Percentiles rank a stretch among this genome's conserved stretches.
These are phyloP conservation scores for Colaptes auratus DNA, from an alignment of 2,113 vertebrate species.

Conservation along the genomic window DNA sequence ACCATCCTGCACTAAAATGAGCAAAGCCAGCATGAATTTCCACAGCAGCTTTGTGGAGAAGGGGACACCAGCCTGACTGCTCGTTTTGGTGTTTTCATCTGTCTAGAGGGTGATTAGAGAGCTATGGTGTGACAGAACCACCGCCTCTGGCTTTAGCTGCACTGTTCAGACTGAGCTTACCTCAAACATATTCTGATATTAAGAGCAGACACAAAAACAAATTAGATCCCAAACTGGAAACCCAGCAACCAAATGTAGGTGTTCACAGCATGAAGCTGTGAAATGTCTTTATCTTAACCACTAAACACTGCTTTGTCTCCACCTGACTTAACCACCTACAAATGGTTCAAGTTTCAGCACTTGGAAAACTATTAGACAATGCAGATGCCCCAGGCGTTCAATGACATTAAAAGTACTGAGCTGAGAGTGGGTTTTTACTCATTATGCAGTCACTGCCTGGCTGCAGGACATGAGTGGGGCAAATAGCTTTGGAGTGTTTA, in stretches of 20 bases:
- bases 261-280: not conserved
- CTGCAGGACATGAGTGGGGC: not conserved
- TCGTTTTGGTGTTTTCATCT: not conserved
- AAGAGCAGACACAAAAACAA: not conserved
- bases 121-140: not conserved
- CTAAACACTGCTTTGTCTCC: not conserved
- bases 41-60: not conserved
- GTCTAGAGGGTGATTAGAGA: not conserved
- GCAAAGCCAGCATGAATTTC: not conserved
- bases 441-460: not conserved
- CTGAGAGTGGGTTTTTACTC: not conserved
- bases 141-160: not conserved
- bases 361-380: not conserved
- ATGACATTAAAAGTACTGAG: not conserved
- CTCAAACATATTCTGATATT: not conserved
- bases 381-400: not conserved
- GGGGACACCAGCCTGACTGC: not conserved
- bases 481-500: constrained; percentile 9
- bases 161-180: not conserved
- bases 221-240: not conserved
- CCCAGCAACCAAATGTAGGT: not conserved
- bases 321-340: not conserved
- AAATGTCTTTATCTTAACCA: not conserved
- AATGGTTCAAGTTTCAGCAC: not conserved
- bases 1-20: not conserved